Evolutionary conservation across 2,888 invertebrate species (phyloP), one percentile per base, ranked within the genome.

Genomic region (Drosophila subquinaria): DNA sequence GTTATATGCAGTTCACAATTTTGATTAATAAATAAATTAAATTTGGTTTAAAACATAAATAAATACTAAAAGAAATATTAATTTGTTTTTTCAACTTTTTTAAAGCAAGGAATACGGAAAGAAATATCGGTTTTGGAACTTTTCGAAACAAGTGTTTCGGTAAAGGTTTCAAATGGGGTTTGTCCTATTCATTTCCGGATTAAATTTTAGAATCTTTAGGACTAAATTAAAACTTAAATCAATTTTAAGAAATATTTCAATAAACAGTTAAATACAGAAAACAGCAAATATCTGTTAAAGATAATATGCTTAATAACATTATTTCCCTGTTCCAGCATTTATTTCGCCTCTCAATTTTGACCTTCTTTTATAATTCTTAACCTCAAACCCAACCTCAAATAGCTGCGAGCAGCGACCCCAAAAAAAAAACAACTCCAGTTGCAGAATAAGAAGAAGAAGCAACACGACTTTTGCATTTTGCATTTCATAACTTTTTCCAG

Each of bases 381-480:
- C 11, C 33, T 2, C 23, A 35, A 35, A 30, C 38, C 48, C 47
- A 63, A 60, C 57, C 65, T 55, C 64, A 64, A 71, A 53, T 55
- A 0, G 60, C 63, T 53, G 47, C 33, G n/a, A 50, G 53, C 45
- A 11, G n/a, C 11, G 52, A 27, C 6, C 15, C 35, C 4, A 38
- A 52, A 23, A 33, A 52, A 23, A 55, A 69, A 76, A 2, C 60
- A 76, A 81, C 73, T 17, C 52, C 10, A 56, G 73, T 51, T 57
- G 36, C 15, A 15, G 30, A 20, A 47, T 38, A 9, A 63, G 35
- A 20, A 47, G 43, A 9, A 63, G 59, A 65, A 61, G 63, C 63
- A 62, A 83, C 83, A 83, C 85, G 83, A 83, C 83, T 85, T 83
- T 77, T 83, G 85, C 83, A 83, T 83, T 83, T 81, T 83, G 85